Evolutionary conservation across 2,888 invertebrate species (phyloP), one percentile per base, ranked within the genome.

Genomic region (Hipparchia sbordonii): DNA sequence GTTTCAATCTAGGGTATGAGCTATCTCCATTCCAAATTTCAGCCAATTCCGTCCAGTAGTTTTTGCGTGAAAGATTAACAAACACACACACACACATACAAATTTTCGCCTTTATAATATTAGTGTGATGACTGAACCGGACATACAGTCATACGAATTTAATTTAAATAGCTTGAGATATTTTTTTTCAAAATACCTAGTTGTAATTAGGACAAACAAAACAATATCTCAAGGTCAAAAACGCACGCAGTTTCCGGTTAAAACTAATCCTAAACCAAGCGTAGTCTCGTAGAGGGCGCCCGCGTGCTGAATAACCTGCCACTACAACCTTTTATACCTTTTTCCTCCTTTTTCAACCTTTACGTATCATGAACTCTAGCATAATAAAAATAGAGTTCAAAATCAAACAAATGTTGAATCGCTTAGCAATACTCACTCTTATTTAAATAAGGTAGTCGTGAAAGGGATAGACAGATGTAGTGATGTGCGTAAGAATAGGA

Each of bases 391-490:
- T 84, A 90, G 79, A 79, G 84, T 79, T 77, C 73, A 87, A 82
- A 85, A 77, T 90, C 77, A 72, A 76, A 75, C 68, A 61, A 71
- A 68, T 76, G 76, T 71, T 67, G 45, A 70, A 73, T 72, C 80
- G 80, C 82, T 85, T 85, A 86, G 85, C 85, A 84, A 84, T 83
- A 83, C 85, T 86, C 88, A 91, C 85, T 89, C 87, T 90, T 92
- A 93, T 93, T 93, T 93, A 93, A 93, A 93, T 93, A 92, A 92
- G 91, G 91, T 91, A 92, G 92, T 90, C 87, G 87, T 74, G 88
- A 91, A 82, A 80, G 87, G 82, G 91, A 89, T 76, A 79, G 81
- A 73, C 72, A 76, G 79, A 79, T 73, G 76, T 86, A 86, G 85
- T 84, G 85, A 86, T 85, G 87, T 77, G 84, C 79, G 86, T 78